A percentile compares a stretch with the other conserved stretches of the same genome.
These are phyloP conservation scores for Malthinus seriepunctatus DNA, from an alignment of 2,888 invertebrate species.

Conservation along the genomic window DNA sequence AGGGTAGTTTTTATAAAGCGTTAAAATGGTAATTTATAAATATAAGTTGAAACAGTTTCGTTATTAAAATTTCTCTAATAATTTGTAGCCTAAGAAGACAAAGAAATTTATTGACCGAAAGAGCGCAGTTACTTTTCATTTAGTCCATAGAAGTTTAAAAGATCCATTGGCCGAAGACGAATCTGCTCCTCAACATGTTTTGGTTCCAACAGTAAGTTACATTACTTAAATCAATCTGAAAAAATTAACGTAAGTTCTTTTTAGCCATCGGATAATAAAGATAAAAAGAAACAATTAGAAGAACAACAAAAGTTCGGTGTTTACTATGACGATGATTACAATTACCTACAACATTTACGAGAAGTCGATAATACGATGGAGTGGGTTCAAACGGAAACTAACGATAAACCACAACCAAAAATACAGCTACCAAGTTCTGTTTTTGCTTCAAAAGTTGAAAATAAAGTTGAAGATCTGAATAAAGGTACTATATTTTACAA, in stretches of 20 bases:
- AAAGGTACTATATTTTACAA: conserved; percentile 69
- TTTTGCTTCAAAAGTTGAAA: conserved; percentile 85
- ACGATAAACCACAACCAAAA: conserved; percentile 24
- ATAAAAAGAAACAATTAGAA: conserved; percentile 61
- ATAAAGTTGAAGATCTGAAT: conserved; percentile 80
- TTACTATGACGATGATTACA: conserved; percentile 92
- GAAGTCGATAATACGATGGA: conserved; percentile 62
- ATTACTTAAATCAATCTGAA: background rate
- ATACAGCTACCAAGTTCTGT: conserved; percentile 77
- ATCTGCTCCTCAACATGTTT: conserved; percentile 84
- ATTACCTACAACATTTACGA: conserved; percentile 90
- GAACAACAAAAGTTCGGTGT: conserved; percentile 87
- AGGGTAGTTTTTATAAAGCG: no score
- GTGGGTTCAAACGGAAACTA: conserved; percentile 57
- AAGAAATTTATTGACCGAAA: conserved; percentile 91
- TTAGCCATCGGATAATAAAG: background rate
- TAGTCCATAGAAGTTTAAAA: conserved; percentile 92
- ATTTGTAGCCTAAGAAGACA: conserved; percentile 66
- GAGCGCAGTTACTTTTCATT: conserved; percentile 85
- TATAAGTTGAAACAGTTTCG: no score
- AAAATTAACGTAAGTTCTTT: background rate
- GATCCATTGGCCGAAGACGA: conserved; percentile 91
- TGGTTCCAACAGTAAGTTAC: conserved; percentile 59
- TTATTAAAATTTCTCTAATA: no score
- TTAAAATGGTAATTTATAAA: no score